phyloP scores from a whole-genome alignment of 1,140 invertebrate genomes.

The Stenopsyche tienmushanensis region DNA sequence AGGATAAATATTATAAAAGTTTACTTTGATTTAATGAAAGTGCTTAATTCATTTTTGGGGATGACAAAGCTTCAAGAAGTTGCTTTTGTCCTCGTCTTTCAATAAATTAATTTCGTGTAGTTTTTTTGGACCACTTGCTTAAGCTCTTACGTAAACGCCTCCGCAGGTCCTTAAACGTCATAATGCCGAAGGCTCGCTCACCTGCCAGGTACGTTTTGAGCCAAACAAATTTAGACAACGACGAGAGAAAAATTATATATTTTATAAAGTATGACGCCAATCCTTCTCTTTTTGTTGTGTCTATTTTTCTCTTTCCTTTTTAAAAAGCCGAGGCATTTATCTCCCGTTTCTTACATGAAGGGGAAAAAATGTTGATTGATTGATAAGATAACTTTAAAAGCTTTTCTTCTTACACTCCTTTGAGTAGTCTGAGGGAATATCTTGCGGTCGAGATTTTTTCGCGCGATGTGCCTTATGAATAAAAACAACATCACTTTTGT shows the following conservation, averaged over 20 bases:
- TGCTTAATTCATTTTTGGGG: too few relatives aligned
- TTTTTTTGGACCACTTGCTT: too few relatives aligned
- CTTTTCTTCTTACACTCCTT: slow-evolving; percentile 16
- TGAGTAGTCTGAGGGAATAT: slow-evolving; percentile 2
- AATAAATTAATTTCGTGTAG: too few relatives aligned
- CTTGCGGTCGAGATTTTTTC: slow-evolving; percentile 12
- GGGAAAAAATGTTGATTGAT: slow-evolving; percentile 18
- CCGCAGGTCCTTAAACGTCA: slow-evolving; percentile 4
- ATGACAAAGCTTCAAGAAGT: too few relatives aligned
- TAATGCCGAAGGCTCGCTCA: not conserved
- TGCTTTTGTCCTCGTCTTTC: too few relatives aligned
- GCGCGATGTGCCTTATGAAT: slow-evolving; percentile 2
- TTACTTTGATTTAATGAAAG: too few relatives aligned
- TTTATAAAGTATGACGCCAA: slow-evolving; percentile 18
- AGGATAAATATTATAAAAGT: too few relatives aligned
- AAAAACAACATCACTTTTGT: slow-evolving; percentile 14
- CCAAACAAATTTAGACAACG: slow-evolving; percentile 27
- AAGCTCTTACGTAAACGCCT: too few relatives aligned
- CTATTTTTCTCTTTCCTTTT: slow-evolving; percentile 7
- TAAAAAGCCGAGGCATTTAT: slow-evolving; percentile 15
- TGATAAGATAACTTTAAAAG: slow-evolving; percentile 29
- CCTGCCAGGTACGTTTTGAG: slow-evolving; percentile 3
- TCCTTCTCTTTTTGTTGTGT: slow-evolving; percentile 3
- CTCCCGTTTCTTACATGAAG: not conserved
- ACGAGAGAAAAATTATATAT: slow-evolving; percentile 20